Evolutionary conservation across 2,797 vertebrate species (phyloP).

Genomic region (Tapera naevia): DNA sequence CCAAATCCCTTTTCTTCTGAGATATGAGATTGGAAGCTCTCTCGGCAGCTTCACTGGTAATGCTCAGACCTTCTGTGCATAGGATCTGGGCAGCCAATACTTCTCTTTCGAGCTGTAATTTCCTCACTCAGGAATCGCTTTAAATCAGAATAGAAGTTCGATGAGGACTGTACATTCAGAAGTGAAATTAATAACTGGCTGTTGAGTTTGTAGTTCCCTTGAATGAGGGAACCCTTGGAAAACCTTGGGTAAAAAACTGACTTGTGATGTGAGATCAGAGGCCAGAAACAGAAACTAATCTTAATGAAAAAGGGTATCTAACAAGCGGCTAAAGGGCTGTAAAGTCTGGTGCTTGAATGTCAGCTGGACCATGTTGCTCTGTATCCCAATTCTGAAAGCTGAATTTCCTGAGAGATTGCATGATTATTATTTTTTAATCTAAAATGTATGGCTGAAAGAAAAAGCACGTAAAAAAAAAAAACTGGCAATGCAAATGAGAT

Average conservation of each 20-base stretch:
- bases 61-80: background rate
- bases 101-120: background rate
- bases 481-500: background rate
- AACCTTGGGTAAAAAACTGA: background rate
- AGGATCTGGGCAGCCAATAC: background rate
- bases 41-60: background rate
- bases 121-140: constrained; percentile 37
- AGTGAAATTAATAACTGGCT: constrained; percentile 15
- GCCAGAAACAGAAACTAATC: constrained; percentile 24
- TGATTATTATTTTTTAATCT: constrained; percentile 60
- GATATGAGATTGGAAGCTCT: background rate
- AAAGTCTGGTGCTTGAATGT: constrained; percentile 27
- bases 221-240: background rate
- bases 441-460: constrained; percentile 31
- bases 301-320: constrained; percentile 15
- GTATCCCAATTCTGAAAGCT: background rate
- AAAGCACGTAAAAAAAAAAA: background rate
- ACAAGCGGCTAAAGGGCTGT: background rate
- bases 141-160: background rate
- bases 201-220: constrained; percentile 25
- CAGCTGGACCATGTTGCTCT: background rate
- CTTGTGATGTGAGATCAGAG: background rate
- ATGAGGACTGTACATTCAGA: background rate
- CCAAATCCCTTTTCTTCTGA: background rate
- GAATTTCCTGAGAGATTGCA: constrained; percentile 33